Evolutionary conservation across 2,888 invertebrate genomes (phyloP).

Genomic region (Andrena flavipes): DNA sequence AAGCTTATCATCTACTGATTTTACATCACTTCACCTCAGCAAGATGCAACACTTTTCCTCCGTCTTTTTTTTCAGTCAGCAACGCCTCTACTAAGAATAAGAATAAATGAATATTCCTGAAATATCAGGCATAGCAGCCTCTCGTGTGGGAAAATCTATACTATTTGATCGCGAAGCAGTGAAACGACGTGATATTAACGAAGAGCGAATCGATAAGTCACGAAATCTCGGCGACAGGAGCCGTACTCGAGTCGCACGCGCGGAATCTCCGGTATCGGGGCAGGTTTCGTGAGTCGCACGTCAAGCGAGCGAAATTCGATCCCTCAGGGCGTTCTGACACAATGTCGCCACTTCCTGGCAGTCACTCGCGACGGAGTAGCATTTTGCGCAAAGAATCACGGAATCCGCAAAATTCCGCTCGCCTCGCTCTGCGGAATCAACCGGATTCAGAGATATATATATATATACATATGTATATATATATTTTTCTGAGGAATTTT

Average conservation of each 20-base stretch:
- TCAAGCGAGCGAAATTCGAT: conserved; percentile 42
- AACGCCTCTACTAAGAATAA: too few species aligned
- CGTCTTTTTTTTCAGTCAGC: too few species aligned
- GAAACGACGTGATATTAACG: not conserved
- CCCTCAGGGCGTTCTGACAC: conserved; percentile 32
- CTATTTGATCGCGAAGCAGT: not conserved
- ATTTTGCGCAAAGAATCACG: conserved; percentile 36
- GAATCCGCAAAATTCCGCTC: conserved; percentile 19
- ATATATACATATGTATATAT: not conserved
- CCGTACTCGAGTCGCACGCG: conserved; percentile 18
- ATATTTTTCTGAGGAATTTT: conserved; percentile 3
- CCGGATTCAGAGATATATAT: not conserved
- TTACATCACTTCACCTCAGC: too few species aligned
- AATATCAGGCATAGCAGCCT: too few species aligned
- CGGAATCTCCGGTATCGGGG: conserved; percentile 36
- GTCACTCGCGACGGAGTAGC: conserved; percentile 17
- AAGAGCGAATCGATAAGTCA: not conserved
- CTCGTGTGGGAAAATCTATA: too few species aligned
- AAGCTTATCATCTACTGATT: too few species aligned
- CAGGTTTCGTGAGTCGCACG: conserved; percentile 8
- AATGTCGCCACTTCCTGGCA: conserved; percentile 27
- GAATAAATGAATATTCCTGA: too few species aligned
- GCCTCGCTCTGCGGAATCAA: not conserved
- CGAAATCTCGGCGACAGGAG: conserved; percentile 8
- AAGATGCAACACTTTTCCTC: too few species aligned